These are phyloP conservation scores for Rhegmatorhina hoffmannsi DNA, from an alignment of 2,113 vertebrate genomes.

Conservation along the genomic window DNA sequence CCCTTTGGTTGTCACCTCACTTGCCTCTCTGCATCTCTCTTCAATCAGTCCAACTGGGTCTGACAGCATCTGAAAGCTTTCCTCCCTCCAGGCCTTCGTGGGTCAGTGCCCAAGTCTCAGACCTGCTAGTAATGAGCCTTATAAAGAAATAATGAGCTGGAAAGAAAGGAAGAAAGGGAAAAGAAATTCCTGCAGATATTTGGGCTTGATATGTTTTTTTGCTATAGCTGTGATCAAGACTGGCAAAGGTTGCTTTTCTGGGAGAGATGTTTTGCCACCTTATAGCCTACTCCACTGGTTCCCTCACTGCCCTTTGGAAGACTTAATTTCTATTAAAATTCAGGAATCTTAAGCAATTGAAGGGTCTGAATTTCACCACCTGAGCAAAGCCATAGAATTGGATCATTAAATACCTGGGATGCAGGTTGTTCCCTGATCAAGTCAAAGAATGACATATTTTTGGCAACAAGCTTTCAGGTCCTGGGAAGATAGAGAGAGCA, in stretches of 20 bases:
- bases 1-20: neutral
- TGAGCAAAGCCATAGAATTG: neutral
- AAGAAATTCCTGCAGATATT: constrained; percentile 1
- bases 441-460: neutral
- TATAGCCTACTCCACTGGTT: neutral
- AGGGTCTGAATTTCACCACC: neutral
- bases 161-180: neutral
- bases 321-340: neutral
- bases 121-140: constrained; percentile 39
- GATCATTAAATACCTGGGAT: neutral
- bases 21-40: neutral
- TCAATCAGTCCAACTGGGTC: neutral
- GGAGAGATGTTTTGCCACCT: neutral
- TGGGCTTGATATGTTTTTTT: neutral
- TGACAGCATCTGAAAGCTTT: neutral
- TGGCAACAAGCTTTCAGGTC: neutral
- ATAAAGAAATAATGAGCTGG: constrained; percentile 49
- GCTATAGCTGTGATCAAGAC: neutral
- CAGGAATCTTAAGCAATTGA: neutral
- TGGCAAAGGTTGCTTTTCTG: neutral
- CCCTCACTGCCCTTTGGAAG: neutral
- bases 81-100: neutral
- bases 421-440: neutral
- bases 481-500: neutral
- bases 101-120: neutral